These are phyloP conservation scores for Ophion costatus DNA, from an alignment of 2,888 invertebrate genomes.

Conservation along the genomic window DNA sequence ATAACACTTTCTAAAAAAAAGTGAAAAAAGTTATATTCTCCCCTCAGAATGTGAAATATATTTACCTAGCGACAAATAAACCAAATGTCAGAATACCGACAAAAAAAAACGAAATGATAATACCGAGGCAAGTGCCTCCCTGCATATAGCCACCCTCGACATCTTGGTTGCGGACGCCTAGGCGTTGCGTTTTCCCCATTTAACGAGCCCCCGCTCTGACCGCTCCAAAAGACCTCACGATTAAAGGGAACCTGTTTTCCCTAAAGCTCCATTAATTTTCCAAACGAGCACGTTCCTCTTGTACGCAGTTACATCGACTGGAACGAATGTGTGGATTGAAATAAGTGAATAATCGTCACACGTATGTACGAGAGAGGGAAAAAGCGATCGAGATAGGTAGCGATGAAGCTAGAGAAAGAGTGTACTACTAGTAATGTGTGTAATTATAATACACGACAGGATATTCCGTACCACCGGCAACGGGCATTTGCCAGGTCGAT, in stretches of 20 bases:
- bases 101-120: not conserved
- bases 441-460: slow-evolving; percentile 47
- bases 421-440: slow-evolving; percentile 16
- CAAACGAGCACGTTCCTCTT: not conserved
- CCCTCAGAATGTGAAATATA: too few species aligned
- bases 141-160: not conserved
- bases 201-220: not conserved
- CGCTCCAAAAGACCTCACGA: not conserved
- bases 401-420: not conserved
- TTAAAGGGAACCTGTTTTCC: not conserved
- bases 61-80: not conserved
- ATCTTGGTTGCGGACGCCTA: not conserved
- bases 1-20: too few species aligned
- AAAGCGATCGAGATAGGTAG: not conserved
- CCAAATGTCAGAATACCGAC: not conserved
- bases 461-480: not conserved
- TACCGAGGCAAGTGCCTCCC: not conserved
- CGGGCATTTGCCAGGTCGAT: slow-evolving; percentile 37
- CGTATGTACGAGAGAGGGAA: not conserved
- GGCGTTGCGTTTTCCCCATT: not conserved
- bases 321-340: slow-evolving; percentile 27
- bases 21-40: too few species aligned
- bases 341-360: slow-evolving; percentile 41
- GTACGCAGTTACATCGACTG: not conserved
- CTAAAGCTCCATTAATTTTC: not conserved